Conservation (phyloP, 2,797 vertebrate species). For the Malacoraja senta region DNA sequence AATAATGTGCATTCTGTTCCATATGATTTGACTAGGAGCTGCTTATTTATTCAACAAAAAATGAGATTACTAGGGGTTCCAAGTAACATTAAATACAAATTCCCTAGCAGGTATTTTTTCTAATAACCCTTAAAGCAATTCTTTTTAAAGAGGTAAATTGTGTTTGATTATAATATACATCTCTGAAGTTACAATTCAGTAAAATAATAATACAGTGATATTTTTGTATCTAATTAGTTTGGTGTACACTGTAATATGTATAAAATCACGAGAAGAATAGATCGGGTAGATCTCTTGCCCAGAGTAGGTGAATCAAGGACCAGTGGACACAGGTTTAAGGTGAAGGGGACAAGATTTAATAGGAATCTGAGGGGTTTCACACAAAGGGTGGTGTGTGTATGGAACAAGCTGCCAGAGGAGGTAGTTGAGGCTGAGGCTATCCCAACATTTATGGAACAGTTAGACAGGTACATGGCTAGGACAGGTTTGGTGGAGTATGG, state of each 20-base stretch:
- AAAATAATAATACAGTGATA: background rate
- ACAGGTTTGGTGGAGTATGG: too few species aligned
- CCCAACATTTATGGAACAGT: too few species aligned
- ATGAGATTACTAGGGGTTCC: background rate
- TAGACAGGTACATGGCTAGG: too few species aligned
- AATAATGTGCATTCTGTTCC: background rate
- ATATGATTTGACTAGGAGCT: background rate
- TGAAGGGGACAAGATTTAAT: too few species aligned
- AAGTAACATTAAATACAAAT: background rate
- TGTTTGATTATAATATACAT: background rate
- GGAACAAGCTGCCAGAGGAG: too few species aligned
- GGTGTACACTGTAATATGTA: background rate
- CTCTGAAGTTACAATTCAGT: background rate
- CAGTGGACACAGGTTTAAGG: too few species aligned
- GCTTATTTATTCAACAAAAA: background rate
- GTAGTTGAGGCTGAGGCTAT: too few species aligned
- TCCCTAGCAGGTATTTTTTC: background rate
- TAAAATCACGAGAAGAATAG: too few species aligned
- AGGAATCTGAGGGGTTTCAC: too few species aligned
- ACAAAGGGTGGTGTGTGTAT: too few species aligned
- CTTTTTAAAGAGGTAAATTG: background rate
- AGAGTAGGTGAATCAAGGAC: too few species aligned
- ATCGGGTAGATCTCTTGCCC: too few species aligned
- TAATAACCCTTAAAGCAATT: background rate
- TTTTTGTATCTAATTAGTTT: background rate